Base-by-base conservation (phyloP, 2,797 vertebrate species). In the Hydrolagus colliei region DNA sequence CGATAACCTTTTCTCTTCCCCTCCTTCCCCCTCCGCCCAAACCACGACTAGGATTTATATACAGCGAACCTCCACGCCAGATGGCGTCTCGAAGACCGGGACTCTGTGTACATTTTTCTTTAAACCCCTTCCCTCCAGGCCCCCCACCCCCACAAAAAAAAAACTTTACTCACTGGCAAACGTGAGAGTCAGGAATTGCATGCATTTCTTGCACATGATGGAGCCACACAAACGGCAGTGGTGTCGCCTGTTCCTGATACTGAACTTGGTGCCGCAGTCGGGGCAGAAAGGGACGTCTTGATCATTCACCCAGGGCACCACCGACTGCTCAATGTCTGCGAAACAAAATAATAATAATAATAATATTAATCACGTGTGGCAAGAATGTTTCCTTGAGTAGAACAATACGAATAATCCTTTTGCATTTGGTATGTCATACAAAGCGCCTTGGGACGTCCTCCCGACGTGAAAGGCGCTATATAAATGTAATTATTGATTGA, bases 171-270 rank as follows among this genome's bases (percentile, higher is more conserved):
- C 92, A 99, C 98, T 95, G 73, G 97, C 98, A 88, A 98, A 88
- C 61, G 95, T 94, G 16, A 98, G 93, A 18, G 95, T 94, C 88
- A 99, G 91, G 73, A 97, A 96, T 18, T 98, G 95, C 93, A 95
- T 97, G 90, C 98, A 99, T 87, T 92, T 97, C 91, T 94, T 95
- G 90, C 98, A 99, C 97, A 99, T 99, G 86, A 99, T 98, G 41
- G 98, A 99, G 0, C 98, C 98, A 1, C 98, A 99, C 12, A 99
- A 96, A 13, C 97, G 97, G 89, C 98, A 99, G 89, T 99, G 98
- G 90, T 99, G 98, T 18, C 97, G 96, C 18, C 98, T 90, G 91
- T 97, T 97, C 10, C 97, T 94, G 52, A 99, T 95, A 90, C 94
- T 97, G 91, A 99, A 99, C 89, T 96, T 98, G 89, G 88, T 96